These are phyloP conservation scores for Acanthosoma haemorrhoidale DNA, from an alignment of 2,888 invertebrate species.

Conservation along the genomic window DNA sequence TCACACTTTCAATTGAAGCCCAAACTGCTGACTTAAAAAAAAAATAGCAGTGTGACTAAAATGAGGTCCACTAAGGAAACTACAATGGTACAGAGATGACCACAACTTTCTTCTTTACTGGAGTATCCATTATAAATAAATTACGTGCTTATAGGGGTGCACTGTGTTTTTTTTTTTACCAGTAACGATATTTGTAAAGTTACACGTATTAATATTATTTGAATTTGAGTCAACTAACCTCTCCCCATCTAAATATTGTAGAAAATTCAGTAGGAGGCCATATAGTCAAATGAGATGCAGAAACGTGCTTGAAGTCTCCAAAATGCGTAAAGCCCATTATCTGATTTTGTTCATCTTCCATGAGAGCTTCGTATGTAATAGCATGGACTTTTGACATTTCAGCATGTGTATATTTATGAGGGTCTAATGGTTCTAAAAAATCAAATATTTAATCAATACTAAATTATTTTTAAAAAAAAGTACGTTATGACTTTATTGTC, in stretches of 20 bases:
- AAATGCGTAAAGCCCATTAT: conserved; percentile 72
- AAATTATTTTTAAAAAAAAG: background rate
- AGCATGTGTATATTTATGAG: conserved; percentile 66
- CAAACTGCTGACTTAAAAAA: no score
- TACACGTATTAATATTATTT: no score
- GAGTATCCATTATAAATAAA: no score
- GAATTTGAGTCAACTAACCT: conserved; percentile 54
- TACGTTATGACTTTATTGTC: background rate
- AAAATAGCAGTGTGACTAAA: no score
- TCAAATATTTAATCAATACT: conserved; percentile 6
- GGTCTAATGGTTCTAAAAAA: conserved; percentile 65
- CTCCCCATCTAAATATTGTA: conserved; percentile 66
- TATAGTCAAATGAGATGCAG: conserved; percentile 67
- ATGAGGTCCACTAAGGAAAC: no score
- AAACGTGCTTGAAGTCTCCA: conserved; percentile 68
- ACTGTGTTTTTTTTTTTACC: no score
- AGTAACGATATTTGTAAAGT: no score
- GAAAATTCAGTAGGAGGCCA: conserved; percentile 73
- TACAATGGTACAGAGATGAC: no score
- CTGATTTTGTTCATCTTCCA: conserved; percentile 78
- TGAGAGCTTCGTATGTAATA: conserved; percentile 68
- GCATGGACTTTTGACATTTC: conserved; percentile 74
- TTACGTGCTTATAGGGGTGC: no score
- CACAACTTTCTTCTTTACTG: no score
- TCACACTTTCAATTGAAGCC: no score